Evolutionary conservation across 2,888 invertebrate species (phyloP).

Genomic region (Reticulitermes lucifugus): DNA sequence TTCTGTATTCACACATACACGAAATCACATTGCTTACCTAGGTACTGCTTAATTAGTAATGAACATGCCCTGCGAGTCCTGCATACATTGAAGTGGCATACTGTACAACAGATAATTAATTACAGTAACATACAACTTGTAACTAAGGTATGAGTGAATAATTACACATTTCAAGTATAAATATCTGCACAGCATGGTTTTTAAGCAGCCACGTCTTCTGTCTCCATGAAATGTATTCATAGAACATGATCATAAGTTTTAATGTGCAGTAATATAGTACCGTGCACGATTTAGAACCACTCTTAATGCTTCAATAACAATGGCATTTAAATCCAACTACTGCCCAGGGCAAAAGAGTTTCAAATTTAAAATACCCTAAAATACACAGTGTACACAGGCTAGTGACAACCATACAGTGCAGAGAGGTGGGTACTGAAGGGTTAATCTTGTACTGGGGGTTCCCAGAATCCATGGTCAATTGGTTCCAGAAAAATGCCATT

Average conservation of each 20-base stretch:
- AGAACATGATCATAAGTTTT: not conserved
- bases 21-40: slow-evolving; percentile 21
- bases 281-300: not conserved
- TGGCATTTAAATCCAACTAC: too few relatives aligned
- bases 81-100: slow-evolving; percentile 26
- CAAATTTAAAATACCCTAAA: too few relatives aligned
- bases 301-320: not conserved
- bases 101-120: slow-evolving; percentile 21
- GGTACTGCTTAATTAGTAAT: slow-evolving; percentile 1
- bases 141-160: slow-evolving; percentile 9
- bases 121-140: slow-evolving; percentile 25
- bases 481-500: too few relatives aligned
- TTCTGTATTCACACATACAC: not conserved
- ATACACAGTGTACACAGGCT: too few relatives aligned
- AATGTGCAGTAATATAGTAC: not conserved
- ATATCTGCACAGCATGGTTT: slow-evolving; percentile 25
- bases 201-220: slow-evolving; percentile 18
- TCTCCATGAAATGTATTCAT: not conserved
- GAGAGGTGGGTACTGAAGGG: too few relatives aligned
- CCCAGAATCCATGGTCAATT: too few relatives aligned
- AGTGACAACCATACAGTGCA: too few relatives aligned
- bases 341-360: too few relatives aligned
- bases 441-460: too few relatives aligned
- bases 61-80: slow-evolving; percentile 16
- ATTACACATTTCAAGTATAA: slow-evolving; percentile 23